phyloP scores from a whole-genome alignment of 2,113 vertebrate genomes.

The Equus quagga region DNA sequence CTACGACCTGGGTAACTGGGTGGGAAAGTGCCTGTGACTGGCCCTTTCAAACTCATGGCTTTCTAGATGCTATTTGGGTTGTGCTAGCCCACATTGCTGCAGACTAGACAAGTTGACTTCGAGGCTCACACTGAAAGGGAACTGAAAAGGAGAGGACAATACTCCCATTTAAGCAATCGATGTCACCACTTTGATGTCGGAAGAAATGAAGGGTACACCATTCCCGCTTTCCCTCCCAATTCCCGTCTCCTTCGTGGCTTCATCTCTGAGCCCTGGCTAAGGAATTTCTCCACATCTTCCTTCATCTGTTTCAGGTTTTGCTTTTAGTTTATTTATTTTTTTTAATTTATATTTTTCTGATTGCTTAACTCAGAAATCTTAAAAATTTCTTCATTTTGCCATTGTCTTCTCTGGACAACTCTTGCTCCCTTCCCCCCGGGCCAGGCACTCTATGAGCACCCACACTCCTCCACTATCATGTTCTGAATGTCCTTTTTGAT shows the following conservation, averaged over 20 bases:
- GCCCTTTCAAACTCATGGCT: slow-evolving; percentile 86
- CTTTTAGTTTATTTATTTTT: slow-evolving; percentile 48
- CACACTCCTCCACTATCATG: slow-evolving; percentile 99
- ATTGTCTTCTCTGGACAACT: slow-evolving; percentile 56
- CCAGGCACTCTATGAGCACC: slow-evolving; percentile 91
- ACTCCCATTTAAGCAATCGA: slow-evolving; percentile 68
- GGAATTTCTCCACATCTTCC: slow-evolving; percentile 77
- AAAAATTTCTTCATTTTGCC: slow-evolving; percentile 66
- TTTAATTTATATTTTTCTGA: slow-evolving; percentile 58
- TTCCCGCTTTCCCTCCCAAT: slow-evolving; percentile 73
- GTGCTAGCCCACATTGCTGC: slow-evolving; percentile 76
- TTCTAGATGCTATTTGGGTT: slow-evolving; percentile 84
- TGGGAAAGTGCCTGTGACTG: slow-evolving; percentile 84
- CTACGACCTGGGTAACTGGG: slow-evolving; percentile 79
- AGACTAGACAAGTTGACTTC: slow-evolving; percentile 82
- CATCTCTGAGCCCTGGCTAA: slow-evolving; percentile 82
- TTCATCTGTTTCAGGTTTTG: slow-evolving; percentile 80
- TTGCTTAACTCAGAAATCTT: slow-evolving; percentile 81
- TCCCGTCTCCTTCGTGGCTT: slow-evolving; percentile 62
- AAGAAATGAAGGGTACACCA: slow-evolving; percentile 81
- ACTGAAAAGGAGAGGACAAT: slow-evolving; percentile 67
- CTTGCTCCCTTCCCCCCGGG: neutral
- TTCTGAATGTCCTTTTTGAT: slow-evolving; percentile 99
- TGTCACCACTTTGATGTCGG: slow-evolving; percentile 71
- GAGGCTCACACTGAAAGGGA: slow-evolving; percentile 81